Conservation (phyloP, 2,888 invertebrate genomes). For the Andrena minutula region DNA sequence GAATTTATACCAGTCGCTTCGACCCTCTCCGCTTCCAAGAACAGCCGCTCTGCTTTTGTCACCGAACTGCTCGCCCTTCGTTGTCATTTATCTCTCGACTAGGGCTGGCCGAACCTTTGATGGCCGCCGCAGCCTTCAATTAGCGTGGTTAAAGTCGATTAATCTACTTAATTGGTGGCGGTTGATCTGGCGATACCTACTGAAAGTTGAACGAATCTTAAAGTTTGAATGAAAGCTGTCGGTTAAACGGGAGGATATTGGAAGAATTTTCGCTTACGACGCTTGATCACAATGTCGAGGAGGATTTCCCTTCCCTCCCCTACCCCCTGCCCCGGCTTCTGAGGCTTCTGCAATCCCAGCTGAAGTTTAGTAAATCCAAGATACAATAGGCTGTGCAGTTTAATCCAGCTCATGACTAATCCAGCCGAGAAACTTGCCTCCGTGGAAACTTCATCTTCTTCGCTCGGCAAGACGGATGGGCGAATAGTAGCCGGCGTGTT, state of each 20-base stretch:
- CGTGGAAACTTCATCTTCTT: slow-evolving; percentile 66
- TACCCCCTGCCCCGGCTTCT: background rate
- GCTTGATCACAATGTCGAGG: slow-evolving; percentile 12
- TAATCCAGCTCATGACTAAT: slow-evolving; percentile 77
- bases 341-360: slow-evolving; percentile 42
- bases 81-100: slow-evolving; percentile 63
- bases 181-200: background rate
- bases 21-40: slow-evolving; percentile 33
- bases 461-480: slow-evolving; percentile 45
- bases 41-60: slow-evolving; percentile 60
- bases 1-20: slow-evolving; percentile 70
- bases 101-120: slow-evolving; percentile 24
- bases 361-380: slow-evolving; percentile 72
- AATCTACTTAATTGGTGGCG: background rate
- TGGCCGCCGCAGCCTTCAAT: background rate
- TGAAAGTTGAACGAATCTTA: background rate
- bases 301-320: slow-evolving; percentile 15
- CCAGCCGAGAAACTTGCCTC: slow-evolving; percentile 73
- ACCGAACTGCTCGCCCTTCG: slow-evolving; percentile 22
- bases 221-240: background rate
- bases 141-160: background rate
- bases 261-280: slow-evolving; percentile 18
- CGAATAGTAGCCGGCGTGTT: slow-evolving; percentile 33
- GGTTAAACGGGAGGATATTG: slow-evolving; percentile 10
- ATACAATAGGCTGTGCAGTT: slow-evolving; percentile 72